Base-by-base conservation (phyloP, 2,888 invertebrate genomes). In the Oconnorella tubifera region DNA sequence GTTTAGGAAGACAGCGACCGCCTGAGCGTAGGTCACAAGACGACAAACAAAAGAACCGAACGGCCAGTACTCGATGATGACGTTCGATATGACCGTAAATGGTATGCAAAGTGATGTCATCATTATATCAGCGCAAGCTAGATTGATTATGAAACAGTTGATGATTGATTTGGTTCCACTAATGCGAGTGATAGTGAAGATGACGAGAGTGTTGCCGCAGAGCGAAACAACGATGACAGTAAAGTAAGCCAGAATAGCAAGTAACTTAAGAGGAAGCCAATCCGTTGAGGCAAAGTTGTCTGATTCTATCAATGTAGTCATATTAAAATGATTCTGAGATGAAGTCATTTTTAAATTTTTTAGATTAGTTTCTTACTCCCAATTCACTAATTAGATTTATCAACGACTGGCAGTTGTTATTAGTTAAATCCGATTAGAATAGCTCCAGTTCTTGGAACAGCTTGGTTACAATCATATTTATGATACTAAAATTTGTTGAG, bases 51-150 rank as follows among this genome's bases (percentile, higher is more conserved):
- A 83, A 25, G 85, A 83, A 1, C 93, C 93, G 77, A 94, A 95
- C 0, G 92, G 92, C 94, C 94, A 95, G 77, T 91, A 89, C 76
- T 79, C 88, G 53, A 91, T 84, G 72, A 93, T 85, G 58, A 91
- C 83, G 75, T 88, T 88, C 14, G 92, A 88, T 31, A 92, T 87
- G 76, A 91, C 82, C 88, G 80, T 80, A 68, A 83, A 80, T 3
- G 83, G 83, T 63, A 84, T 82, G 70, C 83, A 83, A 63, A 83
- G 74, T 4, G 82, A 72, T 2, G 81, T 78, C 76, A 83, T 83
- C 53, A 83, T 71, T 19, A 83, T 75, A 70, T 83, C 83, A 56
- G 80, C 78, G 59, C 77, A 63, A 14, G 83, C 82, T 59, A 83
- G 73, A 68, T 82, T 83, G 14, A 80, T 76, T 57, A 83, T 82